Conservation (phyloP, 2,113 vertebrate species). For the Atlantisia rogersi region DNA sequence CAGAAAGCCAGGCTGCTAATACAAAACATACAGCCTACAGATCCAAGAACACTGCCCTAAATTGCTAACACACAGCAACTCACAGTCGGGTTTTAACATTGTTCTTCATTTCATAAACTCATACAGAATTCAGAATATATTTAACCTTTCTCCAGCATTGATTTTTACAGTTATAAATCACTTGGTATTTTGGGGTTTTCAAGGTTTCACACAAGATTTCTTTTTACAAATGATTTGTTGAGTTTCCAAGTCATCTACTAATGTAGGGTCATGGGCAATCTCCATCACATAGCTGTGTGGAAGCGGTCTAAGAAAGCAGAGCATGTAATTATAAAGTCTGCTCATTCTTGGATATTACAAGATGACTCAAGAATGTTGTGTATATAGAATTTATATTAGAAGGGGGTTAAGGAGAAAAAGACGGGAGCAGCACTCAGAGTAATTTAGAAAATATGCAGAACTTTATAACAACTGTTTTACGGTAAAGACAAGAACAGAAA, state of each 20-base stretch:
- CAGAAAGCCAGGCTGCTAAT: constrained; percentile 21
- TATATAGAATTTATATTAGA: not conserved
- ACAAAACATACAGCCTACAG: not conserved
- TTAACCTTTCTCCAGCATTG: not conserved
- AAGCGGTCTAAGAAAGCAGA: not conserved
- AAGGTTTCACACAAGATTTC: not conserved
- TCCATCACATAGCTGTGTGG: not conserved
- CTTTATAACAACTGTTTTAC: not conserved
- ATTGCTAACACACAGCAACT: not conserved
- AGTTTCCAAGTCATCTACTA: not conserved
- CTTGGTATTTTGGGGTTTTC: not conserved
- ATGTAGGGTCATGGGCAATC: not conserved
- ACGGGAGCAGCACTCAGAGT: not conserved
- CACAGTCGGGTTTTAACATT: not conserved
- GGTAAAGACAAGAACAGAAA: not conserved
- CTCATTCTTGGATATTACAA: not conserved
- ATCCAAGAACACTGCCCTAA: not conserved
- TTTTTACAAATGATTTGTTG: not conserved
- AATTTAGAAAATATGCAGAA: not conserved
- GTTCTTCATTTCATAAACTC: not conserved
- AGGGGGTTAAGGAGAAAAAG: not conserved
- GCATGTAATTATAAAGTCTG: not conserved
- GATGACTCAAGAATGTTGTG: not conserved
- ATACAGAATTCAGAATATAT: not conserved
- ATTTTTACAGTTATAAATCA: not conserved